phyloP scores from a whole-genome alignment of 1,140 invertebrate species.

The Caenorhabditis remanei region DNA sequence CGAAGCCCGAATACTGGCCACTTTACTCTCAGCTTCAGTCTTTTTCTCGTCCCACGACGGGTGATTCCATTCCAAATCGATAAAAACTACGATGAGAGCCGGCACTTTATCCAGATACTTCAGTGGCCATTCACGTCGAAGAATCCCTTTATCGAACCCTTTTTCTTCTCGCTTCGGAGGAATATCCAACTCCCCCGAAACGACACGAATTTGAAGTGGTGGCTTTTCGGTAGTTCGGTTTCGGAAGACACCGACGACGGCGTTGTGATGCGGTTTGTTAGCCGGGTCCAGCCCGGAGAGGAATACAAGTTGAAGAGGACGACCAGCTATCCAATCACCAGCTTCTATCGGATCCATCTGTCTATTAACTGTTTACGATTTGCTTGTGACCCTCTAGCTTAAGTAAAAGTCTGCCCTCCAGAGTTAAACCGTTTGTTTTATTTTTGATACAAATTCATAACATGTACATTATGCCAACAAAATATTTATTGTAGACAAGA shows the following conservation, averaged over 20 bases:
- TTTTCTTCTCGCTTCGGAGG: constrained; percentile 46
- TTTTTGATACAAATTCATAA: constrained; percentile 30
- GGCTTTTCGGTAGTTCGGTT: constrained; percentile 78
- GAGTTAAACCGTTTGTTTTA: constrained; percentile 24
- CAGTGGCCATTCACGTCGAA: constrained; percentile 94
- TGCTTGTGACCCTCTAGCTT: background rate
- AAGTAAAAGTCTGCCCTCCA: constrained; percentile 29
- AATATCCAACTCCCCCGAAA: constrained; percentile 74
- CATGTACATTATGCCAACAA: constrained; percentile 44
- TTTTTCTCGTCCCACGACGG: constrained; percentile 92
- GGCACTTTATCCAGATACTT: constrained; percentile 92
- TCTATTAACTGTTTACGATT: background rate
- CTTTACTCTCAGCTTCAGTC: constrained; percentile 85
- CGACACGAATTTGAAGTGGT: constrained; percentile 78
- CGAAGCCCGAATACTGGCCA: constrained; percentile 54
- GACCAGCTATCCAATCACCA: constrained; percentile 78
- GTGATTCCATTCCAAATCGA: constrained; percentile 97
- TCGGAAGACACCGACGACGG: constrained; percentile 27
- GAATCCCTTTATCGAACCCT: constrained; percentile 81
- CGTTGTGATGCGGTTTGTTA: constrained; percentile 77
- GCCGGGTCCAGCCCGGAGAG: constrained; percentile 79
- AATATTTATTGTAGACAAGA: constrained; percentile 34
- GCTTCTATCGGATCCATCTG: constrained; percentile 73
- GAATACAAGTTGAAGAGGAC: constrained; percentile 79
- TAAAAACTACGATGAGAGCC: constrained; percentile 92